Percentiles rank a stretch among this genome's conserved stretches.
Evolutionary conservation across 2,888 invertebrate genomes (phyloP).

Genomic region (Meiosimyza platycephala): DNA sequence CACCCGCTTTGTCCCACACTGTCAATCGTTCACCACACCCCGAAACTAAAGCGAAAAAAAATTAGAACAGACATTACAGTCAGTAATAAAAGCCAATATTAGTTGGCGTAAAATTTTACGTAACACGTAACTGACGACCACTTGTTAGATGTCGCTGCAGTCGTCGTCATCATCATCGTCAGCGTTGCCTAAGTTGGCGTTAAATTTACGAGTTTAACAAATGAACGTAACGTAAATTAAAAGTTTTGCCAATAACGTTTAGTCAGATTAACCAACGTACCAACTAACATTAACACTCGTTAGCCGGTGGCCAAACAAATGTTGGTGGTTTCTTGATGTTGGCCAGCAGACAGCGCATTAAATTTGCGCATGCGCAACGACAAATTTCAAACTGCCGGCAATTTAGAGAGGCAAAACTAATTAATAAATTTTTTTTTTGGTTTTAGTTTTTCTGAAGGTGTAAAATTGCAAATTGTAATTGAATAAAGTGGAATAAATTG

Average conservation of each 20-base stretch:
- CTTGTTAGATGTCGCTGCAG: slow-evolving; percentile 18
- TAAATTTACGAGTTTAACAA: slow-evolving; percentile 22
- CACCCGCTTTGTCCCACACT: too few relatives aligned
- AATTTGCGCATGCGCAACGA: slow-evolving; percentile 3
- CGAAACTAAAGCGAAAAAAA: too few relatives aligned
- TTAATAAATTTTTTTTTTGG: slow-evolving; percentile 28
- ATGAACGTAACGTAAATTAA: slow-evolving; percentile 20
- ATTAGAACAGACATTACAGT: too few relatives aligned
- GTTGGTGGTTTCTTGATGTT: neutral
- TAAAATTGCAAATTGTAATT: slow-evolving; percentile 45
- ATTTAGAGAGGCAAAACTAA: slow-evolving; percentile 6
- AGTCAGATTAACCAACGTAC: neutral
- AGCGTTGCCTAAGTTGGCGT: neutral
- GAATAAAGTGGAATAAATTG: slow-evolving; percentile 43
- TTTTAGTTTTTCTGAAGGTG: slow-evolving; percentile 32
- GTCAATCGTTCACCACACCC: too few relatives aligned
- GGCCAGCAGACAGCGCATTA: neutral
- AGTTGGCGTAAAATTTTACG: slow-evolving; percentile 9
- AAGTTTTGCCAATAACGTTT: slow-evolving; percentile 14
- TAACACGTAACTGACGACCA: slow-evolving; percentile 31
- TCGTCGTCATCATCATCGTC: neutral
- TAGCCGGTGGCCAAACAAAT: neutral
- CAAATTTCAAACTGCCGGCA: slow-evolving; percentile 22
- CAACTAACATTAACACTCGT: too few relatives aligned
- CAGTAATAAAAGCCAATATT: too few relatives aligned